phyloP scores from a whole-genome alignment of 2,113 vertebrate species.

The Strix aluco region DNA sequence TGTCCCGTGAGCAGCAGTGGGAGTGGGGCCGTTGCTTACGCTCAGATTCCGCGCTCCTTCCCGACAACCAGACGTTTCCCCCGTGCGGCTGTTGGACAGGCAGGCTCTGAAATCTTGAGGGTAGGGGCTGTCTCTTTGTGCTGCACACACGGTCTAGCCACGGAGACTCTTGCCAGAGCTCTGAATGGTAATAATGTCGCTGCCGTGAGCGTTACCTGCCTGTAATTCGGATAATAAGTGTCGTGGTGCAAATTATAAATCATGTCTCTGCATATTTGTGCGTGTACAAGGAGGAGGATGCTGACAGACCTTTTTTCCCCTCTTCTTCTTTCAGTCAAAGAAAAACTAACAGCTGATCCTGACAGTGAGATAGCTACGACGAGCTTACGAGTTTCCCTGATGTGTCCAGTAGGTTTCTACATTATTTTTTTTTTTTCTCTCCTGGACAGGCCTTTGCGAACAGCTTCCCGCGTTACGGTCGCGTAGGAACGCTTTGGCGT shows the following conservation, averaged over 20 bases:
- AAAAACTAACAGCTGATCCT: constrained; percentile 92
- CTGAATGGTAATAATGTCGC: no score
- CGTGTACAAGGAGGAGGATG: background rate
- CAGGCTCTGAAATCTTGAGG: no score
- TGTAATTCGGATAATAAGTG: background rate
- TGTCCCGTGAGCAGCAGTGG: fast-evolving
- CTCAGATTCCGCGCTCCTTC: fast-evolving
- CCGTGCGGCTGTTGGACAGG: fast-evolving
- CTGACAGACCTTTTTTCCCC: background rate
- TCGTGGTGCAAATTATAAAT: background rate
- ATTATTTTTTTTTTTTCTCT: no score
- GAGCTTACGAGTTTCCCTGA: constrained; percentile 91
- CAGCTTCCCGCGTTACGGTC: background rate
- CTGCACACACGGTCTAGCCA: fast-evolving
- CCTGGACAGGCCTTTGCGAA: background rate
- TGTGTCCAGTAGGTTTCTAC: constrained; percentile 86
- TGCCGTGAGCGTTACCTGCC: background rate
- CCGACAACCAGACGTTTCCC: background rate
- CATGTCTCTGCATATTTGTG: fast-evolving
- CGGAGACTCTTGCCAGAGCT: background rate
- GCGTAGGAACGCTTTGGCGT: background rate
- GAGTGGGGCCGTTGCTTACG: fast-evolving
- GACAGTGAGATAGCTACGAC: constrained; percentile 96
- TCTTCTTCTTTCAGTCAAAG: constrained; percentile 84
- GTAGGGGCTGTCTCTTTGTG: background rate